Percentiles rank a stretch among this genome's conserved stretches.
phyloP scores from a whole-genome alignment of 1,140 invertebrate species.

The Apis dorsata region DNA sequence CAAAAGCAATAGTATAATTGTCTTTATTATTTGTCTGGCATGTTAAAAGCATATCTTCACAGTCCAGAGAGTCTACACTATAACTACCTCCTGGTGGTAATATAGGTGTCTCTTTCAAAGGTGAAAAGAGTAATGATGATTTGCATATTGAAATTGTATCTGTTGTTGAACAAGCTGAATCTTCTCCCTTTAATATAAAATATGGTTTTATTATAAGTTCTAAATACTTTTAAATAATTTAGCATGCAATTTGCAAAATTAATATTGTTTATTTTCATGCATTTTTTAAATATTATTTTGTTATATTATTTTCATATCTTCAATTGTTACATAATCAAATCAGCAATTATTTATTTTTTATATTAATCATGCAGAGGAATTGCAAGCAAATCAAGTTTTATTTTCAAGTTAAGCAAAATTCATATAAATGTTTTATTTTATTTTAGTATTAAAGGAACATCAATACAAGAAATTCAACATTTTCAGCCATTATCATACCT shows the following conservation, averaged over 20 bases:
- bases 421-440: conserved; percentile 20
- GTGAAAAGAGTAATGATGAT: conserved; percentile 93
- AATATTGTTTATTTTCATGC: conserved; percentile 39
- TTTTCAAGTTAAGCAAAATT: conserved; percentile 25
- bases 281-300: conserved; percentile 6
- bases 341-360: conserved; percentile 4
- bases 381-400: conserved; percentile 41
- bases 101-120: conserved; percentile 89
- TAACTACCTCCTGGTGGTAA: conserved; percentile 86
- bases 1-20: conserved; percentile 96
- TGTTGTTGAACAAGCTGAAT: conserved; percentile 86
- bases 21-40: conserved; percentile 93
- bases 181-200: conserved; percentile 82
- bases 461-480: conserved; percentile 19
- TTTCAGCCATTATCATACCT: conserved; percentile 79
- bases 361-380: conserved; percentile 51
- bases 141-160: conserved; percentile 93
- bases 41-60: conserved; percentile 93
- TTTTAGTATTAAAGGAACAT: background rate
- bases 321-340: conserved; percentile 19
- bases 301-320: conserved; percentile 6
- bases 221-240: background rate
- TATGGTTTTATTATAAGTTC: conserved; percentile 19
- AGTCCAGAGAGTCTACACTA: conserved; percentile 94
- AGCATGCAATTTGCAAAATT: conserved; percentile 32